Conservation (phyloP, 1,140 invertebrate species). For the Lasaia peninsularis region DNA sequence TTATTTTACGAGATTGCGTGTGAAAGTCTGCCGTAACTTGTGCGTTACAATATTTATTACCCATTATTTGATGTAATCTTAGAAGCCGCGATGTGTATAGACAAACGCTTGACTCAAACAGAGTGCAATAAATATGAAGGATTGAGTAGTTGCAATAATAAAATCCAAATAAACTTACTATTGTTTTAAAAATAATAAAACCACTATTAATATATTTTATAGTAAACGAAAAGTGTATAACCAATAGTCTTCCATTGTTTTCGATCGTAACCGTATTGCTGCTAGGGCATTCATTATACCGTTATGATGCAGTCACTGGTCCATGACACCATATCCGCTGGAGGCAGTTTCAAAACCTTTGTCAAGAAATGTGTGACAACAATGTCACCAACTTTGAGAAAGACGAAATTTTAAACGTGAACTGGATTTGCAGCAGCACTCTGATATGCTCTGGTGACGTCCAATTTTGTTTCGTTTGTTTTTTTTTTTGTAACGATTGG, state of each 20-base stretch:
- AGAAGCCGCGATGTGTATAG: not conserved
- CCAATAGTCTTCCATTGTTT: constrained; percentile 2
- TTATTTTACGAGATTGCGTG: not conserved
- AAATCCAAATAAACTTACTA: no score
- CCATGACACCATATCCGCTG: constrained; percentile 25
- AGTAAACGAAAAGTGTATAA: not conserved
- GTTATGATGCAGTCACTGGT: constrained; percentile 8
- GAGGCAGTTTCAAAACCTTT: not conserved
- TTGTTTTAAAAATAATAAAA: no score
- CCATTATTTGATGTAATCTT: constrained; percentile 2
- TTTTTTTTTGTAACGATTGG: no score
- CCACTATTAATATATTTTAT: no score
- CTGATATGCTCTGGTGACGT: no score
- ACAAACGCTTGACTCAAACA: not conserved
- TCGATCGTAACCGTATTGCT: not conserved
- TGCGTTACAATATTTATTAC: not conserved
- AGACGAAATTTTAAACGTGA: no score
- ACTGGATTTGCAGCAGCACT: no score
- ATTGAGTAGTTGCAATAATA: no score
- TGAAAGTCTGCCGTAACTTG: not conserved
- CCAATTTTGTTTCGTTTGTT: no score
- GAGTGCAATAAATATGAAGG: no score
- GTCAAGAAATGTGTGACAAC: constrained; percentile 12
- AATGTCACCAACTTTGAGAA: no score
- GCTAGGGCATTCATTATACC: not conserved